A percentile compares a stretch with the other conserved stretches of the same genome.
These are phyloP conservation scores for Ariolimax columbianus DNA, from an alignment of 2,888 invertebrate genomes.

Conservation along the genomic window DNA sequence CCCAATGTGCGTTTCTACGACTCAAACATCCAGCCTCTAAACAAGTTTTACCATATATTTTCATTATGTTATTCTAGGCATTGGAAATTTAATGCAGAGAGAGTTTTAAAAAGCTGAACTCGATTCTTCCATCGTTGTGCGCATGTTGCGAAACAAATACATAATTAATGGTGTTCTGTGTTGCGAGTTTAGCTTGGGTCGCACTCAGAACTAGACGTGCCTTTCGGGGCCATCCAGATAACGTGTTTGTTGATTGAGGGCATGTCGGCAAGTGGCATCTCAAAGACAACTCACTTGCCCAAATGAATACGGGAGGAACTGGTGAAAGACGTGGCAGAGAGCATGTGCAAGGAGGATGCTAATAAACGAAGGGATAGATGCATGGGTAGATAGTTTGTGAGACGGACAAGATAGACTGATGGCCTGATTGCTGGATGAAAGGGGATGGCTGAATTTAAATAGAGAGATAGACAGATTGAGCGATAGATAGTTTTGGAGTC, in stretches of 20 bases:
- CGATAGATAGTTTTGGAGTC: not conserved
- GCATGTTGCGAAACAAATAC: conserved; percentile 34
- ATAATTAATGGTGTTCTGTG: conserved; percentile 24
- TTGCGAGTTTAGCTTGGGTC: conserved; percentile 4
- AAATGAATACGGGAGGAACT: conserved; percentile 4
- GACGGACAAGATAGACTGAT: not conserved
- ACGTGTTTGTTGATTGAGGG: conserved; percentile 21
- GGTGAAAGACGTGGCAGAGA: not conserved
- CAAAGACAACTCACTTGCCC: not conserved
- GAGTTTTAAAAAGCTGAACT: conserved; percentile 16
- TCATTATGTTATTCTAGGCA: not conserved
- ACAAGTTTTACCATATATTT: conserved; percentile 14
- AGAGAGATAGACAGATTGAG: not conserved
- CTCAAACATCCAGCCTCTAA: not conserved
- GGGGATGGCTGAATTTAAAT: not conserved
- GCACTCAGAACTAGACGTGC: conserved; percentile 1
- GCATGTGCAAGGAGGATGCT: not conserved
- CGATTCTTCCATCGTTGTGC: conserved; percentile 13
- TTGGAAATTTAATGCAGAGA: conserved; percentile 7
- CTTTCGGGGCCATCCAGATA: conserved; percentile 4
- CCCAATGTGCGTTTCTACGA: not conserved
- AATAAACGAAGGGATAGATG: not conserved
- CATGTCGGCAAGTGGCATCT: not conserved
- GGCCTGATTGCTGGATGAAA: too few relatives aligned
- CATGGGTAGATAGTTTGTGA: not conserved